Evolutionary conservation across 2,888 invertebrate species (phyloP).

Genomic region (Drosophila meridionalis): DNA sequence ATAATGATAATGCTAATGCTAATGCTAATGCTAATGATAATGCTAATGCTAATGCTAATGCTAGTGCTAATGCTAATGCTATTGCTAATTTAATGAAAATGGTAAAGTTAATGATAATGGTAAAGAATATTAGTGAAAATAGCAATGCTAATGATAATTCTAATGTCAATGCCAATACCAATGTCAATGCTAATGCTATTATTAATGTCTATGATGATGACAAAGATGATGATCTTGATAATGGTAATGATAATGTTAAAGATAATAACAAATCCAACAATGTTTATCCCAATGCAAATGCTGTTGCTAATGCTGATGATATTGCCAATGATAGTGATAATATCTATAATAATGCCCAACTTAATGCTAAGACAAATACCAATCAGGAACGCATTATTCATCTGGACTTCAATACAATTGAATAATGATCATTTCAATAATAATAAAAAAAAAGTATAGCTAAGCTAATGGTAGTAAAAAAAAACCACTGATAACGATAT

Average conservation of each 20-base stretch:
- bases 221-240: background rate
- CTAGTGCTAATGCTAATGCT: background rate
- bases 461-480: no score
- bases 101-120: background rate
- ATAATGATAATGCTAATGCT: background rate
- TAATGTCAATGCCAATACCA: background rate
- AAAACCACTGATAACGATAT: no score
- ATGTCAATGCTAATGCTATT: no score
- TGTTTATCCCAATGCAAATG: background rate
- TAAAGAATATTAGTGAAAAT: no score
- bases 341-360: background rate
- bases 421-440: no score
- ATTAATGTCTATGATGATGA: background rate
- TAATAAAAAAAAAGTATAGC: no score
- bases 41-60: background rate
- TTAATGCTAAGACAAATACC: background rate
- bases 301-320: background rate
- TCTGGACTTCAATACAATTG: no score
- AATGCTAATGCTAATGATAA: background rate
- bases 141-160: background rate
- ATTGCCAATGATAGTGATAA: background rate
- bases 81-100: background rate
- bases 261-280: no score
- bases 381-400: no score
- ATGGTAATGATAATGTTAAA: background rate